A percentile compares a stretch with the other conserved stretches of the same genome.
Conservation (phyloP, 1,140 invertebrate genomes). For the Bombus affinis region DNA sequence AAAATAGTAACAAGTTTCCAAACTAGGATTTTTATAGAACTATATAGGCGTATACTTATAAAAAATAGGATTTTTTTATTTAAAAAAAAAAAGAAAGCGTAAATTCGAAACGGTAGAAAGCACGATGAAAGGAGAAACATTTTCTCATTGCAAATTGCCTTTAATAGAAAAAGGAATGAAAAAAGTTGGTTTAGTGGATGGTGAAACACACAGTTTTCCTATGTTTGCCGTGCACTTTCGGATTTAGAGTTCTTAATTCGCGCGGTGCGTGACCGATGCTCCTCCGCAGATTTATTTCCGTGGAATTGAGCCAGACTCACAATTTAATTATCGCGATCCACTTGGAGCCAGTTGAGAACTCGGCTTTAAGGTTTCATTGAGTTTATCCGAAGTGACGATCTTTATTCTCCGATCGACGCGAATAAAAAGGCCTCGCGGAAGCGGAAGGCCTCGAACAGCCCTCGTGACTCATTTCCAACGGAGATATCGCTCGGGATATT, state of each 20-base stretch:
- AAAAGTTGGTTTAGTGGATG: not conserved
- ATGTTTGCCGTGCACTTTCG: not conserved
- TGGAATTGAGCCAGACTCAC: slow-evolving; percentile 43
- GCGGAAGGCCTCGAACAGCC: not conserved
- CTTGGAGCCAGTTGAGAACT: slow-evolving; percentile 27
- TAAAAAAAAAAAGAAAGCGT: not conserved
- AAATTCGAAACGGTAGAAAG: not conserved
- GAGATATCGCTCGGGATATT: not conserved
- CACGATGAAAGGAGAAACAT: not conserved
- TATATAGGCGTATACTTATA: not conserved
- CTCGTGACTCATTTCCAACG: not conserved
- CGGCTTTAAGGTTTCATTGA: slow-evolving; percentile 41
- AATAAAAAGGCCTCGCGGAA: not conserved
- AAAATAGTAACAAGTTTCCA: no score
- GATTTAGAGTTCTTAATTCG: slow-evolving; percentile 38
- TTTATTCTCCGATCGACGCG: slow-evolving; percentile 28
- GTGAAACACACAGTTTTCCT: not conserved
- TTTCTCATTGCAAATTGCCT: not conserved
- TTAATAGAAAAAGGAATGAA: not conserved
- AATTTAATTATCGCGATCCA: slow-evolving; percentile 43
- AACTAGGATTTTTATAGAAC: no score
- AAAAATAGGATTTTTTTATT: not conserved
- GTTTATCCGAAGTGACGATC: slow-evolving; percentile 42
- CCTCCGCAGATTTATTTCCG: slow-evolving; percentile 33
- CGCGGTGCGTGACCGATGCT: slow-evolving; percentile 20